These are phyloP conservation scores for Drosophila borealis DNA, from an alignment of 2,888 invertebrate genomes.

Conservation along the genomic window DNA sequence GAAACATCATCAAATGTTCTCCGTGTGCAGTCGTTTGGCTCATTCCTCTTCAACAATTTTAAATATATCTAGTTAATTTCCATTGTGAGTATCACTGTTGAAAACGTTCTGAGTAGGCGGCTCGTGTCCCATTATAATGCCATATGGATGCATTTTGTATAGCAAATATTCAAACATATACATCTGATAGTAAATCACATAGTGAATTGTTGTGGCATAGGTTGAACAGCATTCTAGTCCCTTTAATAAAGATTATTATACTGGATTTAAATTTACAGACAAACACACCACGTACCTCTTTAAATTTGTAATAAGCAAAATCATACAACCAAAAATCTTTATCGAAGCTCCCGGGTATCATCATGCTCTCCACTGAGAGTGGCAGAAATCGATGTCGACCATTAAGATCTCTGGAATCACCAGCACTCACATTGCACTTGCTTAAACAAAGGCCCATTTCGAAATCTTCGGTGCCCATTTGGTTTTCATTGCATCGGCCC, in stretches of 20 bases:
- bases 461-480: constrained; percentile 82
- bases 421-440: constrained; percentile 92
- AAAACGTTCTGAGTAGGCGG: background rate
- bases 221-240: constrained; percentile 61
- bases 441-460: constrained; percentile 90
- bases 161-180: constrained; percentile 54
- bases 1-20: too few relatives aligned
- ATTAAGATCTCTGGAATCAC: constrained; percentile 93
- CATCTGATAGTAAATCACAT: constrained; percentile 50
- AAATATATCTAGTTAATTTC: too few relatives aligned
- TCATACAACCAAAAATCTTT: constrained; percentile 96
- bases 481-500: constrained; percentile 84
- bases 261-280: too few relatives aligned
- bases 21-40: too few relatives aligned
- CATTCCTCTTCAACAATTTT: too few relatives aligned
- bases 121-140: constrained; percentile 31
- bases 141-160: constrained; percentile 51
- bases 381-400: constrained; percentile 97
- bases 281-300: constrained; percentile 85
- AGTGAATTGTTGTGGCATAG: constrained; percentile 58
- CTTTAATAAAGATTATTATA: constrained; percentile 14
- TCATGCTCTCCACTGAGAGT: constrained; percentile 95
- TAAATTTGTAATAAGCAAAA: constrained; percentile 94
- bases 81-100: too few relatives aligned
- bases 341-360: constrained; percentile 93